Evolutionary conservation across 2,797 vertebrate species (phyloP), one percentile per base, ranked within the genome.

Genomic region (Pelodytes ibericus): DNA sequence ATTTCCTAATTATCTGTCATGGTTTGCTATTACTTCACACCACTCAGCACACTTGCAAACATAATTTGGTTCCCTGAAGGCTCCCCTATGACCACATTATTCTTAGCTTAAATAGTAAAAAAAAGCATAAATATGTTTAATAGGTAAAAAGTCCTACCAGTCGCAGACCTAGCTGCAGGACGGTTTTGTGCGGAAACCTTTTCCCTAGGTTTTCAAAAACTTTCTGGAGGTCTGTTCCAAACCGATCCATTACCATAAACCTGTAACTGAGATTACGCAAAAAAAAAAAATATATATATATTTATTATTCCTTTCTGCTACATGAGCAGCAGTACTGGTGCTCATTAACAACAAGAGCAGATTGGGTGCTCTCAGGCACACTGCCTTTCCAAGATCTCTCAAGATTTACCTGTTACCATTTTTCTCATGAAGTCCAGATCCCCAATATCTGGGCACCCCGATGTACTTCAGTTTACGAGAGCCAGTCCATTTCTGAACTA

Each of bases 221-320:
- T 87, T 98, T 98, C 91, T 99, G 96, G 81, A 99, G 90, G 86
- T 99, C 97, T 61, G 88, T 92, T 82, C 95, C 96, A 75, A 98
- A 95, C 76, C 97, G 85, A 85, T 99, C 97, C 85, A 99, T 98
- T 61, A 99, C 93, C 97, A 99, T 98, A 89, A 99, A 99, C 75
- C 97, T 90, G 36, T 98, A 99, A 81, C 92, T 93, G 67, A 81
- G 81, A 71, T 53, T 53, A 1, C n/a, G 24, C 7, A 2, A 53
- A 7, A 72, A 70, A 81, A 87, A 78, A 31, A 24, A 20, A 33
- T n/a, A 33, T 16, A 31, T 2, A 20, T 60, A 18, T 9, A 20
- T 26, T 29, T 5, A 10, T 24, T 13, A 44, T 53, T 20, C 20
- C 24, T 39, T 39, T 47, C 11, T 36, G 31, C 10, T 10, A 36